Base-by-base conservation (phyloP, 2,888 invertebrate species). In the Thymelicus acteon region DNA sequence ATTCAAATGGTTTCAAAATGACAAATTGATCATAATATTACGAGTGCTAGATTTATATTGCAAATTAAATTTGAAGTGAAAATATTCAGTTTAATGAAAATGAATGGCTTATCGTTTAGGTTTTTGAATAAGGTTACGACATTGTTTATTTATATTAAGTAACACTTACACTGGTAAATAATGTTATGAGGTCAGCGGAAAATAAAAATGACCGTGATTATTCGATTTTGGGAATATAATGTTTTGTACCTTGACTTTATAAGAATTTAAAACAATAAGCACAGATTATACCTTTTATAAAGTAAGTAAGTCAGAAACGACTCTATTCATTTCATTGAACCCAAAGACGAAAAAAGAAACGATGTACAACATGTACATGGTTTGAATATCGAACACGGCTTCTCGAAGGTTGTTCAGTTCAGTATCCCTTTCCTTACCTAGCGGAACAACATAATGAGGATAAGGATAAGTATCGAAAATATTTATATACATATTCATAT, bases 401-500 rank as follows among this genome's bases (percentile, higher is more conserved):
- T 67, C 64, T 58, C 57, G 48, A 40, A 60, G 60, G 60, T 64
- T 62, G 58, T 57, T 63, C 58, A 60, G 58, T 57, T 63, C 58
- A 60, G 37, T 58, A 24, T 52, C 24, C 40, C n/a, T 52, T 40
- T 49, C 39, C 39, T 69, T 47, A 44, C 37, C 70, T 70, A 70
- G 58, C 58, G 19, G 58, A 60, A 47, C 66, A 52, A 75, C 76
- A 77, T 82, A 82, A 82, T 81, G 78, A 78, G 82, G 80, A 80
- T 86, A 87, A 78, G 82, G 80, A 80, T 86, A 87, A 85, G 89
- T 85, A 90, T 88, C 85, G 82, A 88, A 91, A 91, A 91, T 92
- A 89, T 93, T 92, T 92, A 90, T 92, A 89, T 91, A 90, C 90
- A 91, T 92, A 91, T 92, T 92, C 92, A 93, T 93, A 92, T 91